These are phyloP conservation scores for Semnornis frantzii DNA, from an alignment of 2,113 vertebrate species.

Conservation along the genomic window DNA sequence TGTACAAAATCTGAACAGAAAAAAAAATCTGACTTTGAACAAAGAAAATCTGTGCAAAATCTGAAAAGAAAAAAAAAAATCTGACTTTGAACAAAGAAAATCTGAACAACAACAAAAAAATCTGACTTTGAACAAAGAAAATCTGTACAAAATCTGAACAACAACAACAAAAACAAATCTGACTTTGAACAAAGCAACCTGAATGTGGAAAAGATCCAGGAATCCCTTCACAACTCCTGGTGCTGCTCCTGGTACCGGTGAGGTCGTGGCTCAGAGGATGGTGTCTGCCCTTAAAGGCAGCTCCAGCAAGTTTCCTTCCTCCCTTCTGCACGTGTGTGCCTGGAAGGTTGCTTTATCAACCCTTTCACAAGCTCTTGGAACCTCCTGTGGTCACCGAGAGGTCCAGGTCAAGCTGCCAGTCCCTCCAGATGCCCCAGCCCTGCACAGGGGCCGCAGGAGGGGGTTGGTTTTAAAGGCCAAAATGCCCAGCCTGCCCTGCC, in stretches of 20 bases:
- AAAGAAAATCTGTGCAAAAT: no score
- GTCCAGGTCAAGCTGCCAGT: neutral
- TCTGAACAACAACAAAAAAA: no score
- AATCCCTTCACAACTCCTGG: neutral
- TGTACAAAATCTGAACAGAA: no score
- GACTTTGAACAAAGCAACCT: neutral
- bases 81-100: no score
- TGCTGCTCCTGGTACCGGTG: neutral
- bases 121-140: neutral
- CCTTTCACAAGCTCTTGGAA: neutral
- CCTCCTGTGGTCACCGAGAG: neutral
- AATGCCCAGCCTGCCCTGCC: neutral
- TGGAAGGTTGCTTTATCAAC: rapidly evolving
- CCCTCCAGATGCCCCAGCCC: neutral
- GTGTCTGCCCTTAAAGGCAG: neutral
- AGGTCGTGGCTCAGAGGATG: neutral
- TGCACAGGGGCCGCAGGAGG: neutral
- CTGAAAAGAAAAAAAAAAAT: no score
- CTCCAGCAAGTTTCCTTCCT: neutral
- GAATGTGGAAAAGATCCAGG: neutral
- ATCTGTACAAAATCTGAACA: no score
- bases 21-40: neutral
- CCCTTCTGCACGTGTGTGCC: neutral
- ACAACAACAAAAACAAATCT: no score
- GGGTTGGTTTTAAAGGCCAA: neutral